These are phyloP conservation scores for Chinchilla lanigera DNA, from an alignment of 2,113 vertebrate species.

Conservation along the genomic window DNA sequence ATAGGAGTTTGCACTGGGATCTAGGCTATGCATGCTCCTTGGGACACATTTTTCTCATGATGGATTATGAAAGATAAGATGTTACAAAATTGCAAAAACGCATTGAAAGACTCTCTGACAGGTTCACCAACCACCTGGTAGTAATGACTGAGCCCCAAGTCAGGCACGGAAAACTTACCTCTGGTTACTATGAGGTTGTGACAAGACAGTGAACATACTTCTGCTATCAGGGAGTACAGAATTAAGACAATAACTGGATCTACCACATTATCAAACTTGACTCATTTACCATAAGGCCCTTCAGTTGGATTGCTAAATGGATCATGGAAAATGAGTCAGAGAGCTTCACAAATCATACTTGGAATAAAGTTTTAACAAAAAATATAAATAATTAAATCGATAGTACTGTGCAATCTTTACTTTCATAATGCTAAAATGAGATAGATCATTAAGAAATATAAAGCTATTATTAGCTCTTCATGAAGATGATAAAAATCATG, in stretches of 20 bases:
- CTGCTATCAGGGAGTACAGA: background rate
- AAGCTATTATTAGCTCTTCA: constrained; percentile 33
- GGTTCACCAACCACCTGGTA: background rate
- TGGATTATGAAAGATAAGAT: background rate
- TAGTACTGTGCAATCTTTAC: background rate
- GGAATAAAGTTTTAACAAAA: constrained; percentile 57
- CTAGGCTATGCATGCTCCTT: too few species aligned
- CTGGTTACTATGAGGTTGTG: background rate
- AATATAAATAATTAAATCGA: constrained; percentile 22
- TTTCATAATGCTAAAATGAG: constrained; percentile 2
- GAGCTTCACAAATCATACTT: background rate
- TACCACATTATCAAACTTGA: background rate
- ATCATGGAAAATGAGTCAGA: constrained; percentile 7
- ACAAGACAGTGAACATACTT: background rate
- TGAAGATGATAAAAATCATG: constrained; percentile 37
- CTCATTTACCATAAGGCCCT: background rate
- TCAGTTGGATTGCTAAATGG: background rate
- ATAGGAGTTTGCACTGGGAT: background rate
- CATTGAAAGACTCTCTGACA: background rate
- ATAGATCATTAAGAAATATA: background rate
- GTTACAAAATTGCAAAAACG: background rate
- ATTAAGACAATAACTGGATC: background rate
- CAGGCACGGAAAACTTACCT: background rate
- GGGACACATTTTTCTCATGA: background rate
- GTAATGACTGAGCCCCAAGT: background rate